Conservation (phyloP, 2,113 vertebrate species). For the Phalacrocorax carbo region DNA sequence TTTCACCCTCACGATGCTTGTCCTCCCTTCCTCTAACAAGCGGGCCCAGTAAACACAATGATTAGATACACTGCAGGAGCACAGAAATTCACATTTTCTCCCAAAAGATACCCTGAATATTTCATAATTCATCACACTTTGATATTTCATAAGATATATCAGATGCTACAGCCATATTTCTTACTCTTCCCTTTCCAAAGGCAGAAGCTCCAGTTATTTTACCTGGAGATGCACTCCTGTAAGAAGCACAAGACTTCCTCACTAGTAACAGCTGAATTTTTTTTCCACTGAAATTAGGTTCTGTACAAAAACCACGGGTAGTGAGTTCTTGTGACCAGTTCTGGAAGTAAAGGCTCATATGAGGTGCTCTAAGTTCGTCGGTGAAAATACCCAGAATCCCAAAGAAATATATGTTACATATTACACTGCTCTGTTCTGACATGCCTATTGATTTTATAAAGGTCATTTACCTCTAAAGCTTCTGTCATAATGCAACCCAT, state of each 20-base stretch:
- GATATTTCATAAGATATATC: background rate
- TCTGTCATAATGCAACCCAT: slow-evolving; percentile 99
- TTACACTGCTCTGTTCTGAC: background rate
- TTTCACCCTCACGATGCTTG: background rate
- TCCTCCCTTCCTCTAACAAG: background rate
- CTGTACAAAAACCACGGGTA: background rate
- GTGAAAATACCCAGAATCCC: background rate
- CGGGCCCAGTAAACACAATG: background rate
- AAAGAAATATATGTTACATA: background rate
- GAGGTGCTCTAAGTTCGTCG: background rate
- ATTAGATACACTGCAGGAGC: background rate
- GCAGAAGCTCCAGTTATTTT: background rate
- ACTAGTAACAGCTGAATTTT: background rate
- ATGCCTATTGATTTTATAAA: background rate
- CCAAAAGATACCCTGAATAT: background rate
- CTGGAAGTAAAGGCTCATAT: background rate
- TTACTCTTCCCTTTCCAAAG: background rate
- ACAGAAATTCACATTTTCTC: background rate
- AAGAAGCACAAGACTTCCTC: background rate
- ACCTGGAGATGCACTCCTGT: background rate
- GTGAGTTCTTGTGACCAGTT: background rate
- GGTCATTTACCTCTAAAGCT: slow-evolving; percentile 86
- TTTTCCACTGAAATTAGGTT: background rate
- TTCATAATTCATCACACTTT: background rate
- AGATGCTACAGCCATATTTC: background rate